Evolutionary conservation across 2,113 vertebrate species (phyloP).

Genomic region (Monopterus albus): DNA sequence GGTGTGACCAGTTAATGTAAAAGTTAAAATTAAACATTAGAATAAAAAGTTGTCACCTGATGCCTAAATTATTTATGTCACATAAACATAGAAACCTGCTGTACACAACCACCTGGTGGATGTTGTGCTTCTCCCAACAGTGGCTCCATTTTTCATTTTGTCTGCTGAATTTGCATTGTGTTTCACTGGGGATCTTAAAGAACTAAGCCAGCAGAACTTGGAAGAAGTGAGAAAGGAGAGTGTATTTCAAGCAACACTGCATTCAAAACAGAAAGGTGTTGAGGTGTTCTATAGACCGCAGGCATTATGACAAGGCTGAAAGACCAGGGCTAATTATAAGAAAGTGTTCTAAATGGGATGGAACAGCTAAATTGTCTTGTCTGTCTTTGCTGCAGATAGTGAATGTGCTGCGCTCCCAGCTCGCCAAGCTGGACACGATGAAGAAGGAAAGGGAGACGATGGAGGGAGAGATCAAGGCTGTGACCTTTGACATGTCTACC

Average conservation of each 20-base stretch:
- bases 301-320: neutral
- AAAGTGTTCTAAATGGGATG: no score
- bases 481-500: constrained; percentile 94
- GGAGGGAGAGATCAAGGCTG: constrained; percentile 91
- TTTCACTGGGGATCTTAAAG: constrained; percentile 63
- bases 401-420: constrained; percentile 87
- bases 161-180: constrained; percentile 61
- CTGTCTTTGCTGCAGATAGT: constrained; percentile 84
- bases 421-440: constrained; percentile 88
- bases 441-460: constrained; percentile 92
- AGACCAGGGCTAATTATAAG: neutral
- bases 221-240: constrained; percentile 3
- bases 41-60: no score
- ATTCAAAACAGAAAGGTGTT: neutral
- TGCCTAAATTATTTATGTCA: constrained; percentile 7
- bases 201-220: constrained; percentile 67
- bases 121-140: constrained; percentile 38
- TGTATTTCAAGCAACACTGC: constrained; percentile 18
- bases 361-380: constrained; percentile 10
- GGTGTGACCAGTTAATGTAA: neutral
- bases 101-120: constrained; percentile 40
- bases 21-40: no score
- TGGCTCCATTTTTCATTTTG: constrained; percentile 66
- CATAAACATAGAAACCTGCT: constrained; percentile 20
- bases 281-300: neutral